Percentiles rank a stretch among this genome's conserved stretches.
These are phyloP conservation scores for Capromys pilorides DNA, from an alignment of 2,797 vertebrate genomes.

Conservation along the genomic window DNA sequence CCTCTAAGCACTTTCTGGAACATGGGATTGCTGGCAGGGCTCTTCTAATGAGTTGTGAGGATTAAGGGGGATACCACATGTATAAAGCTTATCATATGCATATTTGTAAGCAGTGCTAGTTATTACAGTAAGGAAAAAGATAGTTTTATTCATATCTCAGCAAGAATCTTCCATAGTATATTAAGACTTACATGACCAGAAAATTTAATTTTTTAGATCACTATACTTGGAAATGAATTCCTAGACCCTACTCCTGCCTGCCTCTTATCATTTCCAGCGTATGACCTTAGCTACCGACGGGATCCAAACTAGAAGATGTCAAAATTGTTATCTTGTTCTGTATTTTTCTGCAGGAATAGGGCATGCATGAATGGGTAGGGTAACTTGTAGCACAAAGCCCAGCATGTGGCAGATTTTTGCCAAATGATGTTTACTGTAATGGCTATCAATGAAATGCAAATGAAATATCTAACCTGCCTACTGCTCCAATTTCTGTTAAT, in stretches of 20 bases:
- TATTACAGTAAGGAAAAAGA: background rate
- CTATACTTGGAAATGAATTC: conserved; percentile 14
- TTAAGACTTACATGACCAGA: conserved; percentile 2
- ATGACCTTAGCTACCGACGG: conserved; percentile 16
- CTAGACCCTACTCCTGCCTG: conserved; percentile 37
- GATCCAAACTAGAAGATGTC: conserved; percentile 39
- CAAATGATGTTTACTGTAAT: conserved; percentile 33
- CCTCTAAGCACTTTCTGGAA: conserved; percentile 25
- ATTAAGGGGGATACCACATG: background rate
- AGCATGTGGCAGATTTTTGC: conserved; percentile 19
- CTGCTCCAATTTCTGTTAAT: conserved; percentile 22
- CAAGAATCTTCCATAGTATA: conserved; percentile 1
- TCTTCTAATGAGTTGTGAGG: background rate
- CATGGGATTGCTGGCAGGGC: background rate
- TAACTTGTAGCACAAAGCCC: conserved; percentile 12
- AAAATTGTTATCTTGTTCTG: background rate
- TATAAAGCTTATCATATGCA: background rate
- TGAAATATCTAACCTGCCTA: conserved; percentile 15
- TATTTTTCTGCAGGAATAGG: background rate
- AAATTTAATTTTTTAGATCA: conserved; percentile 44
- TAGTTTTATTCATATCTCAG: background rate
- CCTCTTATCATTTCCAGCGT: conserved; percentile 41
- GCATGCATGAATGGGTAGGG: background rate
- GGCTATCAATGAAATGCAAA: background rate
- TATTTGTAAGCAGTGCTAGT: background rate